These are phyloP conservation scores for Recurvirostra avosetta DNA, from an alignment of 2,113 vertebrate species.

Conservation along the genomic window DNA sequence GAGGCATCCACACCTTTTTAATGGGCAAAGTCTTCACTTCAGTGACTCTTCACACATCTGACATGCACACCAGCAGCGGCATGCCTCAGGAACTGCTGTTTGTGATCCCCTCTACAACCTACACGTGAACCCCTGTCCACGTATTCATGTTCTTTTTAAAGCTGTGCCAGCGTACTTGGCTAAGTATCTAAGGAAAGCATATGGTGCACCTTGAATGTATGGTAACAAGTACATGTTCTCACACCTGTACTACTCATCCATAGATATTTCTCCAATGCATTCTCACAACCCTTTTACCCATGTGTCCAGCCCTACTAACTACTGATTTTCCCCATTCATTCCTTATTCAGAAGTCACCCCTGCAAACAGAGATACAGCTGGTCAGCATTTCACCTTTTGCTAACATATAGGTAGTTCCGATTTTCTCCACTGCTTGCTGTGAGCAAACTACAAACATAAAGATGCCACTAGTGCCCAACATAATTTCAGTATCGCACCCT, in stretches of 20 bases:
- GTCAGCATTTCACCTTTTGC: background rate
- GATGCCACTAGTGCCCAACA: background rate
- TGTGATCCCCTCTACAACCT: background rate
- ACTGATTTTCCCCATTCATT: background rate
- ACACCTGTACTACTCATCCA: background rate
- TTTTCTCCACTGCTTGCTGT: background rate
- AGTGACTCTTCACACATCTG: background rate
- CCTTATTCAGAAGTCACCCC: background rate
- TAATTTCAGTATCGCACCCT: background rate
- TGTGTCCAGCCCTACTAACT: background rate
- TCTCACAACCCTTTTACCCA: background rate
- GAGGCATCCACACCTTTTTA: background rate
- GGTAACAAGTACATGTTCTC: background rate
- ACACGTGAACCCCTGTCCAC: background rate
- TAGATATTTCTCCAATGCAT: background rate
- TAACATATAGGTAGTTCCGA: background rate
- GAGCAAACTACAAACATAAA: background rate
- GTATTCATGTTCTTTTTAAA: background rate
- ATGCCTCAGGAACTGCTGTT: background rate
- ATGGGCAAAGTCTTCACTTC: background rate
- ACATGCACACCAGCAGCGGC: background rate
- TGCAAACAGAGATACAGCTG: background rate
- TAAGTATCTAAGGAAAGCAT: background rate
- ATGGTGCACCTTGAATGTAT: background rate
- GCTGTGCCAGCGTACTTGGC: background rate